Base-by-base conservation (phyloP, 2,888 invertebrate species). In the Danaus chrysippus region DNA sequence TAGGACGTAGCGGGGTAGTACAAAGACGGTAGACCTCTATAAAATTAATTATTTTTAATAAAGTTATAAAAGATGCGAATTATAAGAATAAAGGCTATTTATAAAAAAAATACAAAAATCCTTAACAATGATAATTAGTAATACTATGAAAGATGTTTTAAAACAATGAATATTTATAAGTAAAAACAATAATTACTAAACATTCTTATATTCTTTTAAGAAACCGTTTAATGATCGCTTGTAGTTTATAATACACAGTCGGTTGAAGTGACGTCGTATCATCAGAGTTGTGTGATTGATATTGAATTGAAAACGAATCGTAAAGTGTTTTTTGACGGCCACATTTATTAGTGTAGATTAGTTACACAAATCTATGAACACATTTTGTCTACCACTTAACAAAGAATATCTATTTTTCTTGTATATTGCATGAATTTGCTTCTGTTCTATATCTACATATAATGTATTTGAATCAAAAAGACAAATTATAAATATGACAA, bases 281-380 rank as follows among this genome's bases (percentile, higher is more conserved):
- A 49, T 78, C 70, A 71, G 59, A 61, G 73, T 76, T 66, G 70
- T 71, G 71, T 83, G 85, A 87, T 86, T 86, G 83, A 86, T 86
- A 84, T 84, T 73, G 75, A 77, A 82, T 79, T 81, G 77, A 81
- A 79, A 83, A 82, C 83, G 82, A 87, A 86, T 86, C 73, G 76
- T 73, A 81, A 82, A 83, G 79, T 82, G 78, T 80, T 80, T 77
- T 77, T 76, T 80, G 84, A 84, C 82, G 76, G 79, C 74, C 74
- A 77, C 79, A 82, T 84, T 81, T 78, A 81, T 83, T 78, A 74
- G 62, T 62, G 64, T 62, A 55, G 65, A 61, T 56, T 63, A 63
- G 56, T 59, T 58, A 57, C 23, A 58, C 49, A 46, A 44, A 53
- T 42, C 54, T 52, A 41, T 52, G 15, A 56, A 49, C 53, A 42